Evolutionary conservation across 2,797 vertebrate species (phyloP).

Genomic region (Myotis pilosus): DNA sequence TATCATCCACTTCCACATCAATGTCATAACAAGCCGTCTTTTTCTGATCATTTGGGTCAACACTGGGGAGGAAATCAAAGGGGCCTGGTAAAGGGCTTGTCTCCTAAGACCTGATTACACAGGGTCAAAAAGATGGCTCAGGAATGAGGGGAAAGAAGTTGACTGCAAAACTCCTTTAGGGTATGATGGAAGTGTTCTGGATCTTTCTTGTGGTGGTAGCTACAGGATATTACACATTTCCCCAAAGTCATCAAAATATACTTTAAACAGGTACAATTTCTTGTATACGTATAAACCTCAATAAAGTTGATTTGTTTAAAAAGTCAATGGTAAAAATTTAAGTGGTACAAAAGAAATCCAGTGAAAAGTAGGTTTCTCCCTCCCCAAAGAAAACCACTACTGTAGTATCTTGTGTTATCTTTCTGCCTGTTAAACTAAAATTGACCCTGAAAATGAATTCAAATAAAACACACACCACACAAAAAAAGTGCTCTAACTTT

Average conservation of each 20-base stretch:
- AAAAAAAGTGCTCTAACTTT: not conserved
- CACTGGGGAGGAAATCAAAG: conserved; percentile 83
- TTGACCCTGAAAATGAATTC: conserved; percentile 19
- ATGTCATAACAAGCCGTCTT: conserved; percentile 99
- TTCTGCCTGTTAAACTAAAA: conserved; percentile 25
- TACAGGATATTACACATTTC: not conserved
- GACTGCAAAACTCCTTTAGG: not conserved
- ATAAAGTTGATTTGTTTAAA: not conserved
- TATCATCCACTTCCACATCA: conserved; percentile 98
- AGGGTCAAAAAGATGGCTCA: not conserved
- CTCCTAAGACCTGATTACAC: not conserved
- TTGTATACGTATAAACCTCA: not conserved
- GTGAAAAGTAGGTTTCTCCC: not conserved
- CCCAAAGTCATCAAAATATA: not conserved
- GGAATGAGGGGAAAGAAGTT: not conserved
- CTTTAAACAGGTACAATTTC: not conserved
- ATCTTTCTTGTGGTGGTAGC: not conserved
- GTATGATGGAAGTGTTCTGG: not conserved
- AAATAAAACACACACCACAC: not conserved
- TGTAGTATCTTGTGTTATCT: not conserved
- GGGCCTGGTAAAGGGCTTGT: conserved; percentile 1
- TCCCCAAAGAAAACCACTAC: not conserved
- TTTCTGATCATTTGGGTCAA: conserved; percentile 99
- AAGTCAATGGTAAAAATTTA: conserved; percentile 9
- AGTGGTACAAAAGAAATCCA: not conserved